Conservation (phyloP, 92 coral and sea anemone species). For the Heteractis magnifica region DNA sequence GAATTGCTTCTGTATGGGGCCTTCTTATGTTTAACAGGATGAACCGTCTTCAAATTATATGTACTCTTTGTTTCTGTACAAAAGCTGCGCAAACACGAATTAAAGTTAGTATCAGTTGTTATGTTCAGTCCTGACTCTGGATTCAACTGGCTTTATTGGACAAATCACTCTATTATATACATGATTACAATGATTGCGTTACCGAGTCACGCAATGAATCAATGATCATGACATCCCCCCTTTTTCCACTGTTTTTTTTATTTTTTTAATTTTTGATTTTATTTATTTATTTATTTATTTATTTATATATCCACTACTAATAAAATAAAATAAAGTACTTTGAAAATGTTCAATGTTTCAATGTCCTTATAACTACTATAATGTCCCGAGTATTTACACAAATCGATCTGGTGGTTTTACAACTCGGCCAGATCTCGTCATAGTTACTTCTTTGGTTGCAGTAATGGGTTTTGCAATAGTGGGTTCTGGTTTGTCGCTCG, state of each 20-base stretch:
- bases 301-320: not conserved
- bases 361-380: conserved; percentile 2
- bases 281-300: not conserved
- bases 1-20: not conserved
- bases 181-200: conserved; percentile 3
- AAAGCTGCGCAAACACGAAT: too few relatives aligned
- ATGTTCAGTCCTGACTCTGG: not conserved
- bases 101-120: not conserved
- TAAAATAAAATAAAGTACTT: not conserved
- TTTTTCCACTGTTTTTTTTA: not conserved
- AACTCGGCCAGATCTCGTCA: conserved; percentile 12
- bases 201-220: conserved; percentile 9
- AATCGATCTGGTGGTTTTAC: conserved; percentile 10
- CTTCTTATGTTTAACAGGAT: not conserved
- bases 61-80: not conserved
- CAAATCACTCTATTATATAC: not conserved
- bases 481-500: conserved; percentile 7
- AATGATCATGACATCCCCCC: conserved; percentile 9
- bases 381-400: conserved; percentile 9
- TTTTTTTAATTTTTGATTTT: not conserved
- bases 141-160: not conserved
- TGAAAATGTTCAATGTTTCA: not conserved
- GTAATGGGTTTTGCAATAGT: not conserved
- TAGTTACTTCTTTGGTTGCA: conserved; percentile 9
- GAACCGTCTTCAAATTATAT: not conserved